These are phyloP conservation scores for Sebastes matsubarae DNA, from an alignment of 2,797 vertebrate species.

Conservation along the genomic window DNA sequence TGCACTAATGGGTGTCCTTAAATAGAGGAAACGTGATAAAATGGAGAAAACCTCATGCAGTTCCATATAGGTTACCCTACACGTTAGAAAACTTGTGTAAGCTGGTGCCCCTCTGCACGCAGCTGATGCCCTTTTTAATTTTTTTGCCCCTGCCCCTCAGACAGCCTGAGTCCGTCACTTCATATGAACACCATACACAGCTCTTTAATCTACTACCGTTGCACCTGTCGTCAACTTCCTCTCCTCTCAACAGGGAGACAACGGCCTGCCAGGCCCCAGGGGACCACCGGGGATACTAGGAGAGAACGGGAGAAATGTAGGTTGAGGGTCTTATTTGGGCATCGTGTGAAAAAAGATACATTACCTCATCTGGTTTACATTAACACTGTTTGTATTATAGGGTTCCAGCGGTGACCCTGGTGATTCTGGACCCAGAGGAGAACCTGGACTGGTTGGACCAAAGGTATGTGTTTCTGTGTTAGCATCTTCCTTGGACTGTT, in stretches of 20 bases:
- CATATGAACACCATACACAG: neutral
- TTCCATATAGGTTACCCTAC: no score
- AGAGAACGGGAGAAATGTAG: slow-evolving; percentile 88
- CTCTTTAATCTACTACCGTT: neutral
- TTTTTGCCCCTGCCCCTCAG: no score
- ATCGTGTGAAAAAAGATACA: neutral
- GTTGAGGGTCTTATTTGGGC: slow-evolving; percentile 44
- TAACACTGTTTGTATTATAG: slow-evolving; percentile 71
- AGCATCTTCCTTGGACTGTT: neutral
- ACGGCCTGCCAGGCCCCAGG: slow-evolving; percentile 91
- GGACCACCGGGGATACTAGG: slow-evolving; percentile 86
- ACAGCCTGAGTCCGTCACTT: no score
- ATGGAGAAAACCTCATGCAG: no score
- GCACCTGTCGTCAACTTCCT: neutral
- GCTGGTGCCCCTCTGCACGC: no score
- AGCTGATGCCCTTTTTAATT: no score
- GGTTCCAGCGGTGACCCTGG: slow-evolving; percentile 91
- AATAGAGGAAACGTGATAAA: no score
- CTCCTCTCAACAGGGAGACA: slow-evolving; percentile 86
- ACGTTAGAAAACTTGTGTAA: no score
- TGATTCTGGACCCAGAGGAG: slow-evolving; percentile 91
- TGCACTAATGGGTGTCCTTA: no score
- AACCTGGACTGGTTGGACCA: slow-evolving; percentile 86
- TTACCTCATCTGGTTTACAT: neutral
- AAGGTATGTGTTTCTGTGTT: slow-evolving; percentile 78